Percentiles rank a stretch among this genome's conserved stretches.
phyloP scores from a whole-genome alignment of 2,797 vertebrate species.

The Hozukius guyotensis region DNA sequence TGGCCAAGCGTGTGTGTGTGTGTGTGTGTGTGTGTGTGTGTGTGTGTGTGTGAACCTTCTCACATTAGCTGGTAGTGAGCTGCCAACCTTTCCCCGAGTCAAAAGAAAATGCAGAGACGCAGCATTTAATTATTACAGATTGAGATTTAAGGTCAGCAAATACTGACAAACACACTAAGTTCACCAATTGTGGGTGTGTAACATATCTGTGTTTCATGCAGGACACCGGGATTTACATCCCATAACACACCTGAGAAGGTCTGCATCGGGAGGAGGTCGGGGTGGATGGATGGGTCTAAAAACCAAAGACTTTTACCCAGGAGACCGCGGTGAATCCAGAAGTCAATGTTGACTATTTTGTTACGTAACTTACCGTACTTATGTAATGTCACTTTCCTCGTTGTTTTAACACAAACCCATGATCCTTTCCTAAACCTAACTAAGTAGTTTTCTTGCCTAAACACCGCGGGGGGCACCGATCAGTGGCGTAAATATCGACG shows the following conservation, averaged over 20 bases:
- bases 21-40: background rate
- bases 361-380: background rate
- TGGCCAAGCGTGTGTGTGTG: background rate
- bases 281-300: background rate
- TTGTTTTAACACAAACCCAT: no score
- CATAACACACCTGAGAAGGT: background rate
- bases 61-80: background rate
- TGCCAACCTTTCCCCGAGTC: background rate
- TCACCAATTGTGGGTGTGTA: background rate
- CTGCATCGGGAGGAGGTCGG: background rate
- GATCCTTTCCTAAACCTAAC: no score
- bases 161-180: background rate
- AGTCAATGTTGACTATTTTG: background rate
- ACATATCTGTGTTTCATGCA: background rate
- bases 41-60: background rate
- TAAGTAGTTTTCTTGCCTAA: no score
- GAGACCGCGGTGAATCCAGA: background rate
- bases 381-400: background rate
- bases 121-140: background rate
- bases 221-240: background rate
- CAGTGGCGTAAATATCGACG: no score
- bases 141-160: background rate
- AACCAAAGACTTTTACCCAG: background rate
- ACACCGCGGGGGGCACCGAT: no score
- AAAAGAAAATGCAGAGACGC: background rate